phyloP scores from a whole-genome alignment of 1,140 invertebrate species.

The Tetramorium alpestre region DNA sequence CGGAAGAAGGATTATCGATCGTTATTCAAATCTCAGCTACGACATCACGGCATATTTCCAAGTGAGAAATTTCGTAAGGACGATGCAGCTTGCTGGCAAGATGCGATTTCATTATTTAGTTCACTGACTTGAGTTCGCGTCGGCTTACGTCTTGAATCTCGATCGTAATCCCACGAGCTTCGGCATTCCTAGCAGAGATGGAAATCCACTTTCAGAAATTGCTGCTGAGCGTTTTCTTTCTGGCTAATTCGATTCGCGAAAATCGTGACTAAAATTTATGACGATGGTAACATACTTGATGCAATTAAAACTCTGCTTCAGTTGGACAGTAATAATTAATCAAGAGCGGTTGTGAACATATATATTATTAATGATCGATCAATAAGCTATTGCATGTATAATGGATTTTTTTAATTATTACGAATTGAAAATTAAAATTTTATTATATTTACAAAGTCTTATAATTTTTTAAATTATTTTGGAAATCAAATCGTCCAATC shows the following conservation, averaged over 20 bases:
- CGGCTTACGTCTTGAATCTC: constrained; percentile 38
- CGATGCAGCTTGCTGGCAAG: constrained; percentile 32
- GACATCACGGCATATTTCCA: constrained; percentile 43
- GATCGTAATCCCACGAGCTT: constrained; percentile 37
- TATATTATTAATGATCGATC: not conserved
- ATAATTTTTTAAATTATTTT: not conserved
- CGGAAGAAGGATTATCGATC: constrained; percentile 34
- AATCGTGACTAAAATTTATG: constrained; percentile 37
- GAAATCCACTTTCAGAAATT: constrained; percentile 57
- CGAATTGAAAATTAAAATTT: not conserved
- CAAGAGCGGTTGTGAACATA: not conserved
- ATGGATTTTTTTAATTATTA: not conserved
- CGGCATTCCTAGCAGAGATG: constrained; percentile 32
- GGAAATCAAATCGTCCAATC: not conserved
- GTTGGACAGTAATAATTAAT: not conserved
- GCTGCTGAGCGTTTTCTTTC: constrained; percentile 33
- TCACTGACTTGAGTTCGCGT: constrained; percentile 44
- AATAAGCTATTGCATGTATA: not conserved
- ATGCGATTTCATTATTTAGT: constrained; percentile 55
- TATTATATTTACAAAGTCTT: not conserved
- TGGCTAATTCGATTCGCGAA: constrained; percentile 41
- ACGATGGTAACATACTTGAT: not conserved
- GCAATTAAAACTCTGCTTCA: constrained; percentile 7
- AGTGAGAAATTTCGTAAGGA: constrained; percentile 44
- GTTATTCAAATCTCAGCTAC: constrained; percentile 41